phyloP scores from a whole-genome alignment of 2,797 vertebrate genomes.

The Diceros bicornis region DNA sequence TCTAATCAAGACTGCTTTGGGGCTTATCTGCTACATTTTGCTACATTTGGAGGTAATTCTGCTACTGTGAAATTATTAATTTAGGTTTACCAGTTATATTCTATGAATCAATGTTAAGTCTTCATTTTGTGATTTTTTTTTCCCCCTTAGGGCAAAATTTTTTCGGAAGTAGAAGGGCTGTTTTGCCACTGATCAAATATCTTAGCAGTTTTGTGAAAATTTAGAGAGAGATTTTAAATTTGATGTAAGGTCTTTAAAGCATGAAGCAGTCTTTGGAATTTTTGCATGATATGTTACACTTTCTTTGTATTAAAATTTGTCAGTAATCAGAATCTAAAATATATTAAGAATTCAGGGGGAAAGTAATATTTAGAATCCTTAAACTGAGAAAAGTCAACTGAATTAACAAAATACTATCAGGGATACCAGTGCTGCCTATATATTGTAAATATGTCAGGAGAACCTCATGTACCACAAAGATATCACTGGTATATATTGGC shows the following conservation, averaged over 20 bases:
- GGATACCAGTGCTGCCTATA: neutral
- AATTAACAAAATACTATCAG: constrained; percentile 35
- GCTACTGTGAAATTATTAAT: constrained; percentile 34
- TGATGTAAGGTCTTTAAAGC: constrained; percentile 2
- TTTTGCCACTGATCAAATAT: constrained; percentile 16
- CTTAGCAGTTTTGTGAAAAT: constrained; percentile 38
- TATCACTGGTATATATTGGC: neutral
- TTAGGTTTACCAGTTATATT: constrained; percentile 26
- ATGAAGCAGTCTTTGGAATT: constrained; percentile 17
- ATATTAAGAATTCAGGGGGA: neutral
- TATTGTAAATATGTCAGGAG: constrained; percentile 7
- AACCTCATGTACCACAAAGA: neutral
- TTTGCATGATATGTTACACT: constrained; percentile 5
- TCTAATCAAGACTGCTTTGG: constrained; percentile 35
- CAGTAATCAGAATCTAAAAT: constrained; percentile 36
- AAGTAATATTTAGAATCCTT: constrained; percentile 25
- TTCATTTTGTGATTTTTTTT: constrained; percentile 31
- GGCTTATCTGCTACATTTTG: neutral
- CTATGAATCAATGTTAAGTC: neutral
- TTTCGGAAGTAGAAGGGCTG: constrained; percentile 9
- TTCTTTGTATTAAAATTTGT: constrained; percentile 42
- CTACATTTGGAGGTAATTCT: neutral
- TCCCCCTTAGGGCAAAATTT: neutral
- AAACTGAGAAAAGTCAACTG: constrained; percentile 16
- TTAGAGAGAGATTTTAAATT: constrained; percentile 49